Conservation (phyloP, 1,140 invertebrate species). For the Belonocnema kinseyi region DNA sequence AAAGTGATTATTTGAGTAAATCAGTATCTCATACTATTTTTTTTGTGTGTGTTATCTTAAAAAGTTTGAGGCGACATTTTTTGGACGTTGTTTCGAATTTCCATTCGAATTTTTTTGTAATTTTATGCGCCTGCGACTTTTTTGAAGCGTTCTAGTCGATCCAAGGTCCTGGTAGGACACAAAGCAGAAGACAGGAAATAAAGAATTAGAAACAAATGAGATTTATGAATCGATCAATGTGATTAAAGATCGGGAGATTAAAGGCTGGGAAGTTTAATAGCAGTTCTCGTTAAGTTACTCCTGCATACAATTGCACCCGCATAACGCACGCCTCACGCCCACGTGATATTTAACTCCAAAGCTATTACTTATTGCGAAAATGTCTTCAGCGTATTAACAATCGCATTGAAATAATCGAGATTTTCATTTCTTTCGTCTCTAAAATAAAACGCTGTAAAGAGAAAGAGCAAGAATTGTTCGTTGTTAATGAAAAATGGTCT, state of each 20-base stretch:
- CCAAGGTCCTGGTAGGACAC: too few species aligned
- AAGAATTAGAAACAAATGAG: not conserved
- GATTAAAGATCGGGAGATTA: not conserved
- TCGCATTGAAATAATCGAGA: not conserved
- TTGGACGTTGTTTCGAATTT: too few species aligned
- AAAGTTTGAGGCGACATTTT: too few species aligned
- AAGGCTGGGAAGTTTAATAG: constrained; percentile 8
- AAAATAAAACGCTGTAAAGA: not conserved
- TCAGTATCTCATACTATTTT: too few species aligned
- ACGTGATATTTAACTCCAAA: not conserved
- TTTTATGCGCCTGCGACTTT: too few species aligned
- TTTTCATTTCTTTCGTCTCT: not conserved
- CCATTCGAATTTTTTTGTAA: too few species aligned
- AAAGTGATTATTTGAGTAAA: too few species aligned
- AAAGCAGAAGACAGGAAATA: not conserved
- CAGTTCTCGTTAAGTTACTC: not conserved
- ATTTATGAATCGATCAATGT: constrained; percentile 13
- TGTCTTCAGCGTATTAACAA: not conserved
- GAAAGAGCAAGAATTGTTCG: not conserved
- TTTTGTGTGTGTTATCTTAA: too few species aligned
- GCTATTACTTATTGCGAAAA: not conserved
- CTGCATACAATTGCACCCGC: constrained; percentile 2
- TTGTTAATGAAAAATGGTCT: not conserved
- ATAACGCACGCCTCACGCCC: constrained; percentile 5
- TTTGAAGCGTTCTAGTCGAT: too few species aligned